These are phyloP conservation scores for Dascillus cervinus DNA, from an alignment of 2,888 invertebrate species.

Conservation along the genomic window DNA sequence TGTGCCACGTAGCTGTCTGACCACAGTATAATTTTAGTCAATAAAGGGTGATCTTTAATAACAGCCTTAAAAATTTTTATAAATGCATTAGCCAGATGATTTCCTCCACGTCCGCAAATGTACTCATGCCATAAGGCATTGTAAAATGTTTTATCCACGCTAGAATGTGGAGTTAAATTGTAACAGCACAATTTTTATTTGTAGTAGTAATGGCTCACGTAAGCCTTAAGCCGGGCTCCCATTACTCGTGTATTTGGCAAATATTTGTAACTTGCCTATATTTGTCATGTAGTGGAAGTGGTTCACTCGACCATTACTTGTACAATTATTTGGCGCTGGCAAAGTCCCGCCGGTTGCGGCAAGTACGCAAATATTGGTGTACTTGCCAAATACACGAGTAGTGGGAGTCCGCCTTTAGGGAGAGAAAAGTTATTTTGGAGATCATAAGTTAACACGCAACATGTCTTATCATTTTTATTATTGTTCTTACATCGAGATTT, in stretches of 20 bases:
- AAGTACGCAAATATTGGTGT: too few relatives aligned
- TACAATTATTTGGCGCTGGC: too few relatives aligned
- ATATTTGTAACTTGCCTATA: too few relatives aligned
- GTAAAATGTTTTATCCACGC: slow-evolving; percentile 7
- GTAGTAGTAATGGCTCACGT: slow-evolving; percentile 8
- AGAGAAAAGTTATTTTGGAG: slow-evolving; percentile 7
- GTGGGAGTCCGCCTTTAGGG: too few relatives aligned
- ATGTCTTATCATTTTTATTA: slow-evolving; percentile 1
- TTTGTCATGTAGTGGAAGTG: too few relatives aligned
- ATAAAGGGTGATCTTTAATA: slow-evolving; percentile 2
- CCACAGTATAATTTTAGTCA: slow-evolving; percentile 12
- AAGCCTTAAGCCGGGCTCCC: too few relatives aligned
- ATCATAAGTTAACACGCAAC: slow-evolving; percentile 9
- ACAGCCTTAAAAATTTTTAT: slow-evolving; percentile 10
- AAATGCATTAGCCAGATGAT: slow-evolving; percentile 11
- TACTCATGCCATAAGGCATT: slow-evolving; percentile 11
- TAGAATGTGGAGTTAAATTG: slow-evolving; percentile 9
- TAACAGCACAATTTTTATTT: slow-evolving; percentile 6
- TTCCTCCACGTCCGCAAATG: slow-evolving; percentile 8
- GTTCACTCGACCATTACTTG: too few relatives aligned
- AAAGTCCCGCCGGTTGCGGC: too few relatives aligned
- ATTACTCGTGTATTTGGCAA: too few relatives aligned
- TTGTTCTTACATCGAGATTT: slow-evolving; percentile 1
- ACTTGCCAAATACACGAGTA: too few relatives aligned
- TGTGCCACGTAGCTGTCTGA: slow-evolving; percentile 15